These are phyloP conservation scores for Neofelis nebulosa DNA, from an alignment of 2,113 vertebrate genomes.

Conservation along the genomic window DNA sequence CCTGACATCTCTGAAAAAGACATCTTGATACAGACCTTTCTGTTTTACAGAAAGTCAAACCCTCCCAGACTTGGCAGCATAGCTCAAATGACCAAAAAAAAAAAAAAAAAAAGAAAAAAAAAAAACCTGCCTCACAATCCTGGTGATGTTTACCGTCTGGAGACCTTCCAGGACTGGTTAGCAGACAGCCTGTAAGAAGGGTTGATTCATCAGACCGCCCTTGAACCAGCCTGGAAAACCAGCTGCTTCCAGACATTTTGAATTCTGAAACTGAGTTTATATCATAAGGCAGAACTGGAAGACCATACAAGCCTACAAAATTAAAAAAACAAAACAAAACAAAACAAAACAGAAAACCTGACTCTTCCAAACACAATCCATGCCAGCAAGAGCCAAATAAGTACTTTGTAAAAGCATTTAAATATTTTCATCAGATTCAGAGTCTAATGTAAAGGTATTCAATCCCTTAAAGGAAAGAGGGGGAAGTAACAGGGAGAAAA, in stretches of 20 bases:
- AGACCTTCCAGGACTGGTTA: constrained; percentile 66
- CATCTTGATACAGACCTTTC: constrained; percentile 45
- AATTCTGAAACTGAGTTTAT: constrained; percentile 62
- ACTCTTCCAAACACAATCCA: not conserved
- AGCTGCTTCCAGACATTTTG: constrained; percentile 73
- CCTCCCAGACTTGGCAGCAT: constrained; percentile 36
- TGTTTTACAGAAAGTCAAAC: constrained; percentile 53
- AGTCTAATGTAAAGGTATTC: constrained; percentile 1
- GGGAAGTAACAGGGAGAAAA: not conserved
- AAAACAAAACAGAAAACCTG: not conserved
- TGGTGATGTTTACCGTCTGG: constrained; percentile 67
- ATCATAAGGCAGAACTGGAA: constrained; percentile 56
- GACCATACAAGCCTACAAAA: constrained; percentile 53
- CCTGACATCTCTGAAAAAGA: constrained; percentile 41
- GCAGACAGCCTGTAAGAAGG: constrained; percentile 58
- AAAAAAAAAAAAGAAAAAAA: not conserved
- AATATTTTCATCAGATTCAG: not conserved
- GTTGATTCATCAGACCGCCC: constrained; percentile 66
- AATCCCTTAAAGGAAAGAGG: not conserved
- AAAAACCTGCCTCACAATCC: constrained; percentile 48
- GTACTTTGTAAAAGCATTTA: not conserved
- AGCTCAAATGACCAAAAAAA: not conserved
- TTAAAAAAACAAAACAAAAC: not conserved
- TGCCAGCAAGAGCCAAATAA: not conserved
- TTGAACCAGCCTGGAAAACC: constrained; percentile 65